A percentile compares a stretch with the other conserved stretches of the same genome.
phyloP scores from a whole-genome alignment of 2,797 vertebrate genomes.

The Sphenopsis melanotis region DNA sequence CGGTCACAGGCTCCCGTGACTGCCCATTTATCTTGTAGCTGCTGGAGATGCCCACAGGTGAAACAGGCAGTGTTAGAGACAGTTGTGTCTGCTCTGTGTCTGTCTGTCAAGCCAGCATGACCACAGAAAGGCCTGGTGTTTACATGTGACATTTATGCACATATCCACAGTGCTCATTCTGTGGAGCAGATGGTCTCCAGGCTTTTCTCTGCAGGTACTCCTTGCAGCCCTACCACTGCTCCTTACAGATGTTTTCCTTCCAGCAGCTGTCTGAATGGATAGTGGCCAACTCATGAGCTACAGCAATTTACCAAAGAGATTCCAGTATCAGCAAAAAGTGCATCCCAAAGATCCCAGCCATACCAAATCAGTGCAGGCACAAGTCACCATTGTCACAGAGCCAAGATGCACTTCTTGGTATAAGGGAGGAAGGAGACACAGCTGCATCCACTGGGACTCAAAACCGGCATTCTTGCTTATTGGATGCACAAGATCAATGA shows the following conservation, averaged over 20 bases:
- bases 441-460: neutral
- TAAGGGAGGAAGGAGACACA: neutral
- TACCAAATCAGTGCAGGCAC: neutral
- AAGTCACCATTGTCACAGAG: neutral
- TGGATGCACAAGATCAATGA: neutral
- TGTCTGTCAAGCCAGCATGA: neutral
- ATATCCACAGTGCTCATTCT: neutral
- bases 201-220: neutral
- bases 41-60: neutral
- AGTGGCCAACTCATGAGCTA: neutral
- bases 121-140: neutral
- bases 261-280: constrained; percentile 28
- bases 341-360: neutral
- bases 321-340: neutral
- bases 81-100: neutral
- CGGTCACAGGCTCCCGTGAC: neutral
- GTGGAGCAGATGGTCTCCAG: constrained; percentile 14
- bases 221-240: neutral
- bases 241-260: neutral
- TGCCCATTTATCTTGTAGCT: neutral
- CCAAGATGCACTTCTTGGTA: neutral
- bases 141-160: neutral
- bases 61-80: neutral
- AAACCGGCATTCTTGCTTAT: neutral
- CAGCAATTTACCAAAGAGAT: neutral